Evolutionary conservation across 1,140 invertebrate species (phyloP), one percentile per base, ranked within the genome.

Genomic region (Battus philenor): DNA sequence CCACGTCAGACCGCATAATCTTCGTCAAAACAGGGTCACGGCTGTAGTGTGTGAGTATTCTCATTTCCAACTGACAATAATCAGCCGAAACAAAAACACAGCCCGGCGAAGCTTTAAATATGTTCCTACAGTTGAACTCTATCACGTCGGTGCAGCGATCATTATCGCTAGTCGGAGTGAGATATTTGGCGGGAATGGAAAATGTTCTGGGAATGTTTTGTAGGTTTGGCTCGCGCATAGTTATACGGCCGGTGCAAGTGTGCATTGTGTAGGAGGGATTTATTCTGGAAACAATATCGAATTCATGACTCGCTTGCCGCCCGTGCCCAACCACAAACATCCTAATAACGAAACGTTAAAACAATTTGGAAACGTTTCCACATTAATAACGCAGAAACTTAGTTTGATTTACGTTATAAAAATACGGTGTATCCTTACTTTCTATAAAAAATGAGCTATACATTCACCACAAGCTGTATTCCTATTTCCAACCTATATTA

Each of bases 51-150:
- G 97, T 94, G 52, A 99, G 87, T 47, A 99, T 91, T 54, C 98
- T 88, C 63, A 99, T 89, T 85, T 99, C 98, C 33, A 99, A 79
- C 81, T 99, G 98, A 67, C 95, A 97, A 83, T 97, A 99, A 86
- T 99, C 98, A 0, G 96, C 97, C 6, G 97, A 94, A 8, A 99
- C 67, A 9, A 99, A 83, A 15, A 90, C 66, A 45, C 87, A 88
- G 20, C 90, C 90, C 44, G 82, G 61, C 6, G 76, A 71, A 3
- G 92, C 89, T 58, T 89, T 76, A 79, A 96, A 95, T 8, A 91
- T 90, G 50, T 87, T 89, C 36, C 93, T 87, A 54, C 92, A 90
- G 56, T 89, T 91, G 59, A 88, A 88, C 57, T 86, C 80, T 49
- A 82, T 78, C 10, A 78, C 70, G 13, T 86, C 76, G 30, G 85